A percentile compares a stretch with the other conserved stretches of the same genome.
Conservation (phyloP, 1,140 invertebrate genomes). For the Cecropterus lyciades region DNA sequence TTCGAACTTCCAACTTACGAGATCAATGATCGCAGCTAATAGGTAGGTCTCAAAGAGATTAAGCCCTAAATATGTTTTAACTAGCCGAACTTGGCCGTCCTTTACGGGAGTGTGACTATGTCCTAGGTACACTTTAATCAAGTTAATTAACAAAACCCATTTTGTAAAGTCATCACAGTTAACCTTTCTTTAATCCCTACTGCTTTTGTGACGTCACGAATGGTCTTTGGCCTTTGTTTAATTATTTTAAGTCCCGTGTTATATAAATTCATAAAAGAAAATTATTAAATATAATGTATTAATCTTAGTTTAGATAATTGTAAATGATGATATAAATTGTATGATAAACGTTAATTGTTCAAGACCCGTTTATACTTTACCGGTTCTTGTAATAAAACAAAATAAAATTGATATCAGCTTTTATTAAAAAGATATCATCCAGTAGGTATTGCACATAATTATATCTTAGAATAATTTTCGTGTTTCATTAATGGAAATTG, state of each 20-base stretch:
- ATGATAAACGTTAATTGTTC: no score
- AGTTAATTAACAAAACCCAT: conserved; percentile 22
- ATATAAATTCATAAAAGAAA: not conserved
- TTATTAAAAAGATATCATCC: no score
- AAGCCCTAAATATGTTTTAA: not conserved
- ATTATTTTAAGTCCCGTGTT: not conserved
- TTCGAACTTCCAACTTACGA: no score
- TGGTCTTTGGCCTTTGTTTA: conserved; percentile 1
- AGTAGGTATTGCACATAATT: no score
- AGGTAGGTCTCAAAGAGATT: not conserved
- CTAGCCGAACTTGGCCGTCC: not conserved
- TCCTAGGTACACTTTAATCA: conserved; percentile 12
- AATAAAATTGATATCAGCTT: no score
- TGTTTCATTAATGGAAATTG: no score
- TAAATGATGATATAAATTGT: no score
- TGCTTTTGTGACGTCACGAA: conserved; percentile 22
- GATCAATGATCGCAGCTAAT: not conserved
- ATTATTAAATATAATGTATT: not conserved
- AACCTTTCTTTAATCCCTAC: conserved; percentile 17
- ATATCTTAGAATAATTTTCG: no score
- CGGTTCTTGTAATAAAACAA: no score
- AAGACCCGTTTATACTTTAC: no score
- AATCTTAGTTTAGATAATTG: no score
- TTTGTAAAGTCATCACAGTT: conserved; percentile 13
- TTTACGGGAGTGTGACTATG: conserved; percentile 1